phyloP scores from a whole-genome alignment of 2,797 vertebrate genomes.

The Stomatorhinus walkeri region DNA sequence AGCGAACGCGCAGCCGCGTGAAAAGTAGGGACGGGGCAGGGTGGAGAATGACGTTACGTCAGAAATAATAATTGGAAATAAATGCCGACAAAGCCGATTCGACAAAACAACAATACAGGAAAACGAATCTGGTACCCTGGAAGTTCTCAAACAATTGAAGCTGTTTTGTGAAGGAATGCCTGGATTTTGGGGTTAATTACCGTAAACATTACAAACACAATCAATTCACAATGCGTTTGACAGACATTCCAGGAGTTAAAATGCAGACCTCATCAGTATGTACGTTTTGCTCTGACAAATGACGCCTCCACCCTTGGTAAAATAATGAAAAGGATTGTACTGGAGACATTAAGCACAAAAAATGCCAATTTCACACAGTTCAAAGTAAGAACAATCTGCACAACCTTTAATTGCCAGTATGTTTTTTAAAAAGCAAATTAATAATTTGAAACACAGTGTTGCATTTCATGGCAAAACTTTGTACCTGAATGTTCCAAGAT shows the following conservation, averaged over 20 bases:
- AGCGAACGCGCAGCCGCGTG: slow-evolving; percentile 14
- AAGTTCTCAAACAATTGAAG: background rate
- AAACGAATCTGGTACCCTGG: background rate
- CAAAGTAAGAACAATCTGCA: background rate
- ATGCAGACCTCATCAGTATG: background rate
- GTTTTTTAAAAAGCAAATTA: background rate
- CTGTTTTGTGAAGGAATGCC: background rate
- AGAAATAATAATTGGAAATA: background rate
- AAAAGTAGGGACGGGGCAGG: background rate
- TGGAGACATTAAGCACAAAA: background rate
- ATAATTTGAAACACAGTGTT: background rate
- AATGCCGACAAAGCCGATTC: background rate
- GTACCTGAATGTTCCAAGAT: background rate
- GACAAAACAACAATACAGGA: background rate
- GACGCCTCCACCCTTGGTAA: background rate
- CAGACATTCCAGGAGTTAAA: background rate
- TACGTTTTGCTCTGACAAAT: background rate
- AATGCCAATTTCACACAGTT: background rate
- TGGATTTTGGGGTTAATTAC: background rate
- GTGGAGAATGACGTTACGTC: background rate
- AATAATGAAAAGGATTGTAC: background rate
- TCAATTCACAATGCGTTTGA: background rate
- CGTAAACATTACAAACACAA: background rate
- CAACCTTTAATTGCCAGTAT: background rate
- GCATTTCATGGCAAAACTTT: slow-evolving; percentile 18